Evolutionary conservation across 2,888 invertebrate species (phyloP), one percentile per base, ranked within the genome.

Genomic region (Ctenicera cuprea): DNA sequence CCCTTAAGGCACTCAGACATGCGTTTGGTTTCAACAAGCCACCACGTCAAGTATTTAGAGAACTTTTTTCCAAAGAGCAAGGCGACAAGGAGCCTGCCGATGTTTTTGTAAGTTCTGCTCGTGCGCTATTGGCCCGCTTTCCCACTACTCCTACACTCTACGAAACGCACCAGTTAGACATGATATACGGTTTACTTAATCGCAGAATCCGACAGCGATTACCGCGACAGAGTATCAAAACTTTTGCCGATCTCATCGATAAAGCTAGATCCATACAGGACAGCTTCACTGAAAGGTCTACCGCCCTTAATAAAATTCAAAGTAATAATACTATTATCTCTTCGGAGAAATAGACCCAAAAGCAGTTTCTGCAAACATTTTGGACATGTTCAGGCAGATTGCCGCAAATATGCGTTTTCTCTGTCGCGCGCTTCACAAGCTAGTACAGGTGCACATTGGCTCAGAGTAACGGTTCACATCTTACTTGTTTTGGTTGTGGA

Each of bases 401-500:
- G 65, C 43, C 18, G 45, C 1, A 65, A 66, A 22, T 43, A 30
- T 1, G 66, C 54, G 3, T 18, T 11, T 0, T 11, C 2, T n/a
- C n/a, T 14, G 8, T n/a, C 20, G 3, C 38, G 18, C 3, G 8
- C 8, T 16, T 18, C 38, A 9, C 20, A 20, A 14, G 3, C 16
- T 18, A 48, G n/a, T 7, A 8, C 16, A 11, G 4, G 12, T 9
- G 11, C 1, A 1, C n/a, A 37, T 8, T 9, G 18, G 9, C 12
- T 7, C 1, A 16, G 12, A 1, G 2, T 3, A 38, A 38, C 38
- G n/a, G 1, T 1, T 11, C 11, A 9, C 38, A 38, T 4, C 12
- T 68, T 3, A 61, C 20, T 7, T 68, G 68, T 22, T 68, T 20
- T 30, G 59, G 68, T 22, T 68, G 68, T 12, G 26, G 68, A 41